Percentiles rank a stretch among this genome's conserved stretches.
Conservation (phyloP, 2,113 vertebrate species). For the Colius striatus region DNA sequence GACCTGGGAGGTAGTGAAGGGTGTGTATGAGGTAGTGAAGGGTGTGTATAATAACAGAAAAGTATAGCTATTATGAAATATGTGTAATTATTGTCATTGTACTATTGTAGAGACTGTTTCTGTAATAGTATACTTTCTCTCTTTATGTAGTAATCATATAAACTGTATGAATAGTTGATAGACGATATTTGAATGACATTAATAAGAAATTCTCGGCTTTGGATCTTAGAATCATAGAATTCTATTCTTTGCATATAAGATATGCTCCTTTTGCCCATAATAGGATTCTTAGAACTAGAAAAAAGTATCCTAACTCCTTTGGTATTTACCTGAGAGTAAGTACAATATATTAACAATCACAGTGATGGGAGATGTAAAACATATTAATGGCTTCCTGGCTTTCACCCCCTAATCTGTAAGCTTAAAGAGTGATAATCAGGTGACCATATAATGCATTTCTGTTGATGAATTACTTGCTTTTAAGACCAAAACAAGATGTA, state of each 20-base stretch:
- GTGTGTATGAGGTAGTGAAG: neutral
- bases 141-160: neutral
- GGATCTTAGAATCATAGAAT: no score
- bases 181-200: neutral
- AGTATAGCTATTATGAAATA: neutral
- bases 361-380: neutral
- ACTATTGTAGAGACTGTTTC: neutral
- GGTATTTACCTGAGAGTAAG: neutral
- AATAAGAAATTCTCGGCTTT: neutral
- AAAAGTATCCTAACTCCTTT: neutral
- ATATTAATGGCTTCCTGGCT: neutral
- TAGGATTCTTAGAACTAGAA: neutral
- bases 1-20: neutral
- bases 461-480: neutral
- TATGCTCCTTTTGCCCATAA: neutral
- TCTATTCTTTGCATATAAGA: neutral
- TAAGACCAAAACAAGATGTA: neutral
- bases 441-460: neutral
- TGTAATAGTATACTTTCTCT: neutral
- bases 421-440: neutral
- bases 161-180: neutral
- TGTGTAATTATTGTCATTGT: neutral
- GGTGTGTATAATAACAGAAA: neutral
- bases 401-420: neutral
- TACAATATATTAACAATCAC: neutral